These are phyloP conservation scores for Phrynocephalus forsythii DNA, from an alignment of 2,797 vertebrate species.

Conservation along the genomic window DNA sequence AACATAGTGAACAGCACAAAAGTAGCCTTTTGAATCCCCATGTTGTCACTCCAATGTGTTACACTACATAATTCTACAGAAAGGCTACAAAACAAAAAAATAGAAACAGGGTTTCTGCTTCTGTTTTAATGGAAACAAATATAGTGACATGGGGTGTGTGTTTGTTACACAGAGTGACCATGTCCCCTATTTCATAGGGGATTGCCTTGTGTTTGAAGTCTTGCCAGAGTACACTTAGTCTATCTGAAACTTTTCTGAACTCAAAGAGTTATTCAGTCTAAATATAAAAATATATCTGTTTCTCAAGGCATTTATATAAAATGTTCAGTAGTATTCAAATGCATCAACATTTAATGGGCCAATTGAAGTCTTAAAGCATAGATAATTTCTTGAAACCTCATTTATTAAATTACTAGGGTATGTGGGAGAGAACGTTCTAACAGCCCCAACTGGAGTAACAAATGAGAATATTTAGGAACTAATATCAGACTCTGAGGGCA, in stretches of 20 bases:
- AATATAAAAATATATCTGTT: not conserved
- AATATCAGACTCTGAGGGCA: rapidly evolving
- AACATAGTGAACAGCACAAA: not conserved
- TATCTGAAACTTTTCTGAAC: not conserved
- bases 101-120: not conserved
- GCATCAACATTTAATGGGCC: not conserved
- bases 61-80: not conserved
- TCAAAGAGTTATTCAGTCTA: not conserved
- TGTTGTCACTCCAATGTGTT: not conserved
- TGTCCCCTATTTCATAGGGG: not conserved
- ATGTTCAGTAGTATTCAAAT: not conserved
- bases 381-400: not conserved
- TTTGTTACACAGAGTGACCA: not conserved
- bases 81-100: not conserved
- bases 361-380: not conserved
- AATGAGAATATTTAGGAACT: rapidly evolving
- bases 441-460: not conserved
- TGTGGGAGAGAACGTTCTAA: not conserved
- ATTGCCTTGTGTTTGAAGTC: not conserved
- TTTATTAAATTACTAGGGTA: not conserved
- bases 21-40: not conserved
- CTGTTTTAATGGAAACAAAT: not conserved
- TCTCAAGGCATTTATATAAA: not conserved
- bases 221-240: not conserved
- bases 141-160: not conserved